Base-by-base conservation (phyloP, 1,140 invertebrate species). In the Drosophila athabasca region DNA sequence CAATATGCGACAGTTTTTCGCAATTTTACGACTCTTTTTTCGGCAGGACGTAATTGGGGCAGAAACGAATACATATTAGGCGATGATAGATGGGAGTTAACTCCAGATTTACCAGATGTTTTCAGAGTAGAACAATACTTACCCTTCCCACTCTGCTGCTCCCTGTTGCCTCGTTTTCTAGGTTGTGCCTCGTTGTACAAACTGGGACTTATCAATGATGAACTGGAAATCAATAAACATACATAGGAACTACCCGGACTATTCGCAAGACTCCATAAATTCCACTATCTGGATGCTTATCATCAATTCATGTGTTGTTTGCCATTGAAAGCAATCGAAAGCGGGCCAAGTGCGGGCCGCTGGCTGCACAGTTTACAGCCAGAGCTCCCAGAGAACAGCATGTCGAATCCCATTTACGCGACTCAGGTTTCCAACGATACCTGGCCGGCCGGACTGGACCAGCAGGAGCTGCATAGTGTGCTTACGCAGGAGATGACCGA, bases 31-130 rank as follows among this genome's bases (percentile, higher is more conserved):
- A 31, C 31, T 9, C 31, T 9, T 31, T 31, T 31, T 9, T 53
- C 17, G 55, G 67, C 72, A 64, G 49, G 45, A 19, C 43, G 46
- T 61, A 44, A 81, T 77, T 85, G 76, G 49, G 67, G 35, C n/a
- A 55, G 54, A 74, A 70, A 50, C 2, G 61, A 81, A 87, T 77
- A 81, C 70, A 57, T 71, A 81, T 81, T 52, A 52, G 53, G 55
- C 44, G 49, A 61, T 82, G 81, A 85, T 81, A 77, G 77, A 87
- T 87, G 64, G 65, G 39, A 45, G 8, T 64, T 53, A 31, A 13
- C 17, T 15, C 8, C 6, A n/a, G 53, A 53, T 29, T 22, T 13
- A 74, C 59, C 82, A 87, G 82, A 70, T 81, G 82, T 58, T 70
- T 9, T 55, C 44, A 8, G 39, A 43, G 49, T 31, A 46, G 31